Evolutionary conservation across 2,113 vertebrate species (phyloP).

Genomic region (Apeltes quadracus): DNA sequence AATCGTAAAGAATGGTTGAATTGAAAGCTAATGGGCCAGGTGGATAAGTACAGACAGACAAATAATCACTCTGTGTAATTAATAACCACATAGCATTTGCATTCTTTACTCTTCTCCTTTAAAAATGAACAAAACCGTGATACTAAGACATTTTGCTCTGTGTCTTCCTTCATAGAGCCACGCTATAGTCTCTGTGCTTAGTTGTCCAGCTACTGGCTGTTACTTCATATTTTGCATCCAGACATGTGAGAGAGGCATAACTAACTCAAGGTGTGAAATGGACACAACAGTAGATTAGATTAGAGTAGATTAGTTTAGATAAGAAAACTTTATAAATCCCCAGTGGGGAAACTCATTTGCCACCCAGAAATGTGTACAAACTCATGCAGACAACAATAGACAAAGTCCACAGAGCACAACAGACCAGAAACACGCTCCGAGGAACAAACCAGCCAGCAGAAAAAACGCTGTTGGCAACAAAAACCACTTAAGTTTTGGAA

Average conservation of each 20-base stretch:
- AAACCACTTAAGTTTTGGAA: too few species aligned
- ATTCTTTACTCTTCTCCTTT: conserved; percentile 40
- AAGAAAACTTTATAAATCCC: too few species aligned
- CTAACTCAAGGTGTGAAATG: not conserved
- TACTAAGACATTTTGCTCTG: conserved; percentile 18
- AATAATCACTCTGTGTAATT: conserved; percentile 54
- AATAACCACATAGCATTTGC: conserved; percentile 53
- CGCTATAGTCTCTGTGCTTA: conserved; percentile 8
- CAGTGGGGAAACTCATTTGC: too few species aligned
- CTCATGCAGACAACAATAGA: too few species aligned
- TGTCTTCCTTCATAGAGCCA: conserved; percentile 18
- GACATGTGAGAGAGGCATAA: not conserved
- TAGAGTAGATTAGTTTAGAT: too few species aligned
- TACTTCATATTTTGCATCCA: not conserved
- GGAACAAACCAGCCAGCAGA: too few species aligned
- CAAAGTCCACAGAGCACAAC: too few species aligned
- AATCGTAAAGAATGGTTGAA: conserved; percentile 42
- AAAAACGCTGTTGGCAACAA: too few species aligned
- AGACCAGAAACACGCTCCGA: too few species aligned
- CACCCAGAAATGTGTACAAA: too few species aligned
- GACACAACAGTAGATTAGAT: too few species aligned
- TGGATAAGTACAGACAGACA: conserved; percentile 50
- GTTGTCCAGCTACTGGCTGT: not conserved
- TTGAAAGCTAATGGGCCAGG: conserved; percentile 70
- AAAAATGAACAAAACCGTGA: conserved; percentile 16